Conservation (phyloP, 2,113 vertebrate genomes). For the Pristiophorus japonicus region DNA sequence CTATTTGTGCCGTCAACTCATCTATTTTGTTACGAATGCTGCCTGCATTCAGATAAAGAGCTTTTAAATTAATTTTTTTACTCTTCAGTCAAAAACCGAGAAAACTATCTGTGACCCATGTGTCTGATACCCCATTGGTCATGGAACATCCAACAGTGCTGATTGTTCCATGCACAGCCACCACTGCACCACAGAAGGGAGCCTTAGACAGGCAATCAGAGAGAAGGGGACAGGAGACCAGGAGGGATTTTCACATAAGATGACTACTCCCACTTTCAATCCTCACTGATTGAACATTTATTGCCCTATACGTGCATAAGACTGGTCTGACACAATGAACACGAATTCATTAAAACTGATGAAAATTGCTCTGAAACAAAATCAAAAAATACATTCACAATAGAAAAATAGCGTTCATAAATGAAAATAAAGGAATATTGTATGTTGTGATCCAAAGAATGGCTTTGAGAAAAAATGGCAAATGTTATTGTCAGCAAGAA, state of each 20-base stretch:
- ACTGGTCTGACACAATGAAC: background rate
- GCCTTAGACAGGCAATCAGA: background rate
- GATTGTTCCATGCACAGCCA: background rate
- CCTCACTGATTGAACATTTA: background rate
- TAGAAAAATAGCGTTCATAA: background rate
- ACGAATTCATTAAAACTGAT: background rate
- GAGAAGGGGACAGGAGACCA: background rate
- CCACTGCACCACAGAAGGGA: background rate
- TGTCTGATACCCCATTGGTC: background rate
- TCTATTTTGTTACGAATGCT: no score
- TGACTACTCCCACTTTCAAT: background rate
- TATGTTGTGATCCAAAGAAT: background rate
- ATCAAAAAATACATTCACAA: background rate
- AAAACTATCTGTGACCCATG: background rate
- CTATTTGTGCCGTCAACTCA: no score
- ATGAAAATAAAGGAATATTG: background rate
- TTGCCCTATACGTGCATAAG: background rate
- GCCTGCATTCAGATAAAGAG: no score
- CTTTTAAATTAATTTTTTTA: no score
- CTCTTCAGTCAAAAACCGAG: background rate
- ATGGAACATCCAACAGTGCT: background rate
- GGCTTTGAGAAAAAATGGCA: background rate
- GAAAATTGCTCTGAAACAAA: background rate
- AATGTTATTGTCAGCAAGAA: background rate
- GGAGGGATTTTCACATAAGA: background rate